A percentile compares a stretch with the other conserved stretches of the same genome.
phyloP scores from a whole-genome alignment of 1,140 invertebrate species.

The Lerema accius region DNA sequence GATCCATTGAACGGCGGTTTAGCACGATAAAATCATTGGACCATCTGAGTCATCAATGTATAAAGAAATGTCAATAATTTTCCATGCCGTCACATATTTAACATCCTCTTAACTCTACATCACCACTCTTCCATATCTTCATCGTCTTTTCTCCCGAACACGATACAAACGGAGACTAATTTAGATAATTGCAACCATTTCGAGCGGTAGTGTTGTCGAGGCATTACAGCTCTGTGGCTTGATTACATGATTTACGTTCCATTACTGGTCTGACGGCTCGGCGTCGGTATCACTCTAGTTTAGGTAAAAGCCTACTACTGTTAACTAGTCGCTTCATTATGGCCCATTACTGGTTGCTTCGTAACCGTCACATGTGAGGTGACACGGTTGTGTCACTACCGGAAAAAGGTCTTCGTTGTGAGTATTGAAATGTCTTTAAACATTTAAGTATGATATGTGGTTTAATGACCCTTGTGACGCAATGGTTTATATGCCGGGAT shows the following conservation, averaged over 20 bases:
- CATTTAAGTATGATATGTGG: too few species aligned
- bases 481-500: too few species aligned
- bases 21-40: too few species aligned
- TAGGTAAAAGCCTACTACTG: conserved; percentile 9
- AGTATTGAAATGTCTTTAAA: too few species aligned
- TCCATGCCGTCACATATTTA: too few species aligned
- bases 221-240: conserved; percentile 10
- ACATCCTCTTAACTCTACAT: too few species aligned
- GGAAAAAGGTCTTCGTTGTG: neutral
- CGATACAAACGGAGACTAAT: conserved; percentile 3
- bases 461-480: too few species aligned
- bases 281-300: neutral
- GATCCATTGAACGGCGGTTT: too few species aligned
- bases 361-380: too few species aligned
- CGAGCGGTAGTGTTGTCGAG: conserved; percentile 8
- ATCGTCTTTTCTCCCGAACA: neutral
- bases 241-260: conserved; percentile 5
- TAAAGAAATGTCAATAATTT: too few species aligned
- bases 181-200: conserved; percentile 9
- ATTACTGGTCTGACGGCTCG: neutral
- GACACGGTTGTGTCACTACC: neutral
- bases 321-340: neutral
- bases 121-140: neutral
- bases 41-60: too few species aligned
- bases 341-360: neutral